Base-by-base conservation (phyloP, 2,888 invertebrate species). In the Acleris cristana region DNA sequence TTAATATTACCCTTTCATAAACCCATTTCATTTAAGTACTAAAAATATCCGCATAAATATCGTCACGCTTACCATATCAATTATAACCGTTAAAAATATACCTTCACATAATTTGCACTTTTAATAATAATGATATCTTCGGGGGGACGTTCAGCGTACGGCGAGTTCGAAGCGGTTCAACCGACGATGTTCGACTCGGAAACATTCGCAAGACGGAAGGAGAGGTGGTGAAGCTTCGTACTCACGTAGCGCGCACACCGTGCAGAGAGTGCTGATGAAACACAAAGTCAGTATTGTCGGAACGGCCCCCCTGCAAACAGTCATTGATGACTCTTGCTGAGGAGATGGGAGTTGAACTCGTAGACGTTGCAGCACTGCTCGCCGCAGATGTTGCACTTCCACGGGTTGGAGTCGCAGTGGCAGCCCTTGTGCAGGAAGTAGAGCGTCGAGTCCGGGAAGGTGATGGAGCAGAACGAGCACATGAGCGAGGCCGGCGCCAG, bases 391-490 rank as follows among this genome's bases (percentile, higher is more conserved):
- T 99, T 99, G 90, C 99, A 99, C 91, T 98, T 98, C 95, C 95
- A 99, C 0, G 99, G 99, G 92, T 99, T 98, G 75, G 97, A 97
- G 84, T 98, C 98, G 76, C 98, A 98, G 93, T 99, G 99, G 87
- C 99, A 98, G 75, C 99, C 99, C 93, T 99, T 99, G 94, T 99
- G 99, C 73, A 99, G 94, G 92, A 99, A 98, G 92, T 98, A 99
- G 66, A 99, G 94, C 0, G 99, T 99, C 83, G 98, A 97, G 90
- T 99, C 99, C 48, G 98, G 98, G 92, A 98, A 99, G 57, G 97
- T 95, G 80, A 99, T 98, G 77, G 97, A 96, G 90, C 99, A 99
- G 89, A 97, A 98, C 26, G 96, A 94, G 89, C 99, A 99, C 78
- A 97, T 96, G 60, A 97, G 94, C 44, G 94, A 87, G 26, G 94